Conservation (phyloP, 2,888 invertebrate species). For the Pristionchus fissidentatus region DNA sequence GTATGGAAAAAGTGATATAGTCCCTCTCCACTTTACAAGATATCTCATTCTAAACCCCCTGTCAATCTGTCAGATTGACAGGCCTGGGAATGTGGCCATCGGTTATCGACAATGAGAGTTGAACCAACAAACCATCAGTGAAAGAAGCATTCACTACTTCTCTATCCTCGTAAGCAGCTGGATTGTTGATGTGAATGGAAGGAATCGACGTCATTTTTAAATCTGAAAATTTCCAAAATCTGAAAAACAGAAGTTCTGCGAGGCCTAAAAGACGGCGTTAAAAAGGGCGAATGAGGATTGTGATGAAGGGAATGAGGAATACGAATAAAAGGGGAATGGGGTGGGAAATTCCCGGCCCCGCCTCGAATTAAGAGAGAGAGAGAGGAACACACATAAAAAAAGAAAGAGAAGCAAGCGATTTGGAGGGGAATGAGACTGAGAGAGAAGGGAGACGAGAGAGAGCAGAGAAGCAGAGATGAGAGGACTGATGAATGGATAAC, state of each 20-base stretch:
- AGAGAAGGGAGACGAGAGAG: background rate
- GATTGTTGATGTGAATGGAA: background rate
- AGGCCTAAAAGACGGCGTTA: background rate
- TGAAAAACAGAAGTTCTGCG: background rate
- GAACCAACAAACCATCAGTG: background rate
- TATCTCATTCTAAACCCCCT: no score
- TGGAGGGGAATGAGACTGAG: background rate
- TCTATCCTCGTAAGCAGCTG: background rate
- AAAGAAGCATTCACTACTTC: background rate
- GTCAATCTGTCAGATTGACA: no score
- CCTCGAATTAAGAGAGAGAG: background rate
- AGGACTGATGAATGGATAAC: slow-evolving; percentile 22
- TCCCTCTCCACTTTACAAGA: no score
- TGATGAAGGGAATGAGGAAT: background rate
- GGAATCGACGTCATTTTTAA: background rate
- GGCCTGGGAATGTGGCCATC: no score
- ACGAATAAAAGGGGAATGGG: no score
- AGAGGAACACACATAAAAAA: background rate
- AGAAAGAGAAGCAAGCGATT: background rate
- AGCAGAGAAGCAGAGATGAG: background rate
- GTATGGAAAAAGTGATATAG: no score
- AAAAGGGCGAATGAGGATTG: background rate
- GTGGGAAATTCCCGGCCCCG: background rate
- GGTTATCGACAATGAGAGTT: no score
- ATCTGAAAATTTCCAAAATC: no score